Evolutionary conservation across 2,797 vertebrate species (phyloP).

Genomic region (Danio aesculapii): DNA sequence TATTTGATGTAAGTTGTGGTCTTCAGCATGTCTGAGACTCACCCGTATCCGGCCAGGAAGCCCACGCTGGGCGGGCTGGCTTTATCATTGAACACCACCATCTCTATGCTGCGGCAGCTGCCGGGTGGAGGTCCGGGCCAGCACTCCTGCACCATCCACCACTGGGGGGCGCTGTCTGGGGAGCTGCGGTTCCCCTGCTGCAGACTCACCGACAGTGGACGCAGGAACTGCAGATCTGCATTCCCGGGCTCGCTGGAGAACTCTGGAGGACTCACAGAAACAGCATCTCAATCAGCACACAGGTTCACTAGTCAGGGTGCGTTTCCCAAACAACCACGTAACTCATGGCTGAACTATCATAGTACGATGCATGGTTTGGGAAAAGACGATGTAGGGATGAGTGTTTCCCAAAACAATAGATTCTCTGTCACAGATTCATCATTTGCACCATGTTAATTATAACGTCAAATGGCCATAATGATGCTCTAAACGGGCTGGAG

Average conservation of each 20-base stretch:
- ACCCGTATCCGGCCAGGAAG: constrained; percentile 85
- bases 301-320: too few species aligned
- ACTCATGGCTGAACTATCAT: too few species aligned
- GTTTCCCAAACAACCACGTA: too few species aligned
- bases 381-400: too few species aligned
- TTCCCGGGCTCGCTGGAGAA: constrained; percentile 67
- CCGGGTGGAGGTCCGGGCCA: constrained; percentile 58
- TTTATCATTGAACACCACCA: constrained; percentile 82
- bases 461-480: too few species aligned
- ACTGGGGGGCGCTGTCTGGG: constrained; percentile 66
- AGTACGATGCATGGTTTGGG: too few species aligned
- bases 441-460: too few species aligned
- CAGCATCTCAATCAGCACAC: neutral
- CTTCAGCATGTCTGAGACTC: constrained; percentile 45
- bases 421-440: too few species aligned
- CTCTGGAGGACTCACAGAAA: constrained; percentile 54
- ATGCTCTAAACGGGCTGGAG: too few species aligned
- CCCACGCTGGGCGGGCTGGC: constrained; percentile 86
- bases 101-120: constrained; percentile 78
- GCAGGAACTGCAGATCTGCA: constrained; percentile 77
- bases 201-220: constrained; percentile 78
- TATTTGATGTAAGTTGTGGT: too few species aligned
- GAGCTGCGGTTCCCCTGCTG: constrained; percentile 65
- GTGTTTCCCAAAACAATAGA: too few species aligned
- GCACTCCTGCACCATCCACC: constrained; percentile 84